Evolutionary conservation across 37 sponge, comb jelly and placozoan genomes (phyloP), one percentile per base, ranked within the genome.

Genomic region (Aplysina aerophoba): DNA sequence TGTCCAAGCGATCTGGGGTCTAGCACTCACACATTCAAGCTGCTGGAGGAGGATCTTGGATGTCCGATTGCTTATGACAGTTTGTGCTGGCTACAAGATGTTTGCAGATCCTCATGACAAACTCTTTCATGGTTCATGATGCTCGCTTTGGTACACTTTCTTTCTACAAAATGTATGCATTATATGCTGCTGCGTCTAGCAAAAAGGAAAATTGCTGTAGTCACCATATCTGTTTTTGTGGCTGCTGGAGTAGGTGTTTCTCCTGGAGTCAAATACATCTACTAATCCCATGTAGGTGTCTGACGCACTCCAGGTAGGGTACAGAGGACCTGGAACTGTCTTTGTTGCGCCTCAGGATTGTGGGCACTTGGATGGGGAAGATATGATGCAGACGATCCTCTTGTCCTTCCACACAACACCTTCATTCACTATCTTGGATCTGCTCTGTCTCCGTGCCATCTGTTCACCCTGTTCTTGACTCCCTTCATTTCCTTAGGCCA

Each of bases 331-430:
- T 75, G n/a, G 25, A 40, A 14, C 78, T 55, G 41, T 75, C 78
- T 11, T 50, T 75, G 21, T 40, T 75, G 3, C 54, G 1, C 3
- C 53, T 38, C 1, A 22, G 44, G 39, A 75, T 16, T 19, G 16
- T 25, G 4, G 78, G 20, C n/a, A 41, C 22, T 15, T 38, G 39
- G 53, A 15, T 19, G 1, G 78, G 78, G 1, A 41, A 1, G n/a
- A 4, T 4, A 75, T 38, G 1, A 75, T 1, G 25, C 25, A 1
- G 1, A 75, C 78, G 1, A 44, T 0, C 12, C 40, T 75, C 4
- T 41, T 75, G 53, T 75, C 54, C 78, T 75, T 75, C 78, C 78
- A 75, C 44, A 75, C 53, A 75, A 6, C 41, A 53, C 37, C 73
- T 33, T 71, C 36, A 75, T 41, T 11, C 12, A 75, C 54, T 16